Evolutionary conservation across 2,113 vertebrate species (phyloP), one percentile per base, ranked within the genome.

Genomic region (Orcinus orca): DNA sequence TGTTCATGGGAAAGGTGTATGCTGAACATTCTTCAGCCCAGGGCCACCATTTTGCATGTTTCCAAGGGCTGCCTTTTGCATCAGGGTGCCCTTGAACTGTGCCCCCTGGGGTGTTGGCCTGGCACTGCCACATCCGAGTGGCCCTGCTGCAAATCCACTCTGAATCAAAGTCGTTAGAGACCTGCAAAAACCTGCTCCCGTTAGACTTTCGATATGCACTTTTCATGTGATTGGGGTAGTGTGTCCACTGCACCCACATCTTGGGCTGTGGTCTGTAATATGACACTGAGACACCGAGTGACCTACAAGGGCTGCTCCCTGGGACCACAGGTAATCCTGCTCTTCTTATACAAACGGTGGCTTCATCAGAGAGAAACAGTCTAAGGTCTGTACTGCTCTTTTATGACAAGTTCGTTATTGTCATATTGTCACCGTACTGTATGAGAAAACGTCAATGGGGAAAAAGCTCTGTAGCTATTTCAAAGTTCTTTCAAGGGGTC

Each of bases 191-290:
- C 38, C 33, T 1, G 15, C 60, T 33, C 36, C 1, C 3, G 2
- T 21, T 4, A 4, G n/a, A 4, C n/a, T 17, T 36, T 31, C 33
- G 2, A 2, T 4, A 17, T 1, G 6, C 11, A 4, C 36, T 20
- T 13, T n/a, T 11, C 8, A 0, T 9, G 15, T 0, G 23, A 60
- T 0, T 2, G 44, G 26, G 23, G n/a, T 17, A 6, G 4, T 7
- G 11, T 13, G 0, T 13, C 10, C 4, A 0, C 4, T 25, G 7
- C 38, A 20, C 47, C 10, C 0, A 0, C 3, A 0, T 4, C 21
- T 25, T 33, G 31, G 80, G 63, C 15, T 60, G 74, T 5, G 4
- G 9, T 13, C 8, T 76, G 33, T 18, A 12, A 23, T 6, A 15
- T 7, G 5, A 6, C 11, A 3, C 41, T 0, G 2, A 25, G 11